phyloP scores from a whole-genome alignment of 1,140 invertebrate species.

The Aphelinus certus region DNA sequence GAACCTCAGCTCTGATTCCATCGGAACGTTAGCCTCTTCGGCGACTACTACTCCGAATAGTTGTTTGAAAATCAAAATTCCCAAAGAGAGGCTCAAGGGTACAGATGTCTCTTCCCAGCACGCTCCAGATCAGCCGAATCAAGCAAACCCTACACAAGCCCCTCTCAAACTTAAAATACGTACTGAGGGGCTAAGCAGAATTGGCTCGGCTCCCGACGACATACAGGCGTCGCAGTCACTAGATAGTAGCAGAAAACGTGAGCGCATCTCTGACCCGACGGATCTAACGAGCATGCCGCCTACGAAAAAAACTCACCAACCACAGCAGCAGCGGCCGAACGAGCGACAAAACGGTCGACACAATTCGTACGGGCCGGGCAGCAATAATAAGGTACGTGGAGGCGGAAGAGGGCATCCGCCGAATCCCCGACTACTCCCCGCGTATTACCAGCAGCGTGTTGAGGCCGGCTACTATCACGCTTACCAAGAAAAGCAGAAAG shows the following conservation, averaged over 20 bases:
- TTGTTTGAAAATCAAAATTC: slow-evolving; percentile 73
- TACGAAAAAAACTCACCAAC: slow-evolving; percentile 47
- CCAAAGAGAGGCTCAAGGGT: slow-evolving; percentile 69
- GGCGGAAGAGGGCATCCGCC: slow-evolving; percentile 52
- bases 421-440: slow-evolving; percentile 40
- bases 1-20: slow-evolving; percentile 52
- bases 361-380: slow-evolving; percentile 55
- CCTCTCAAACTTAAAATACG: slow-evolving; percentile 69
- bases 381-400: slow-evolving; percentile 68
- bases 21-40: slow-evolving; percentile 26
- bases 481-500: slow-evolving; percentile 33
- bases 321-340: slow-evolving; percentile 35
- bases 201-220: slow-evolving; percentile 41
- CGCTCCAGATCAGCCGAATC: slow-evolving; percentile 47
- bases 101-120: slow-evolving; percentile 45
- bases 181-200: slow-evolving; percentile 62
- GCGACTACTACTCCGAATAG: slow-evolving; percentile 28
- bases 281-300: slow-evolving; percentile 36
- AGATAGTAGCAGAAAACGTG: slow-evolving; percentile 52
- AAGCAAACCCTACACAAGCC: slow-evolving; percentile 47
- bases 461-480: slow-evolving; percentile 30
- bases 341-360: slow-evolving; percentile 59
- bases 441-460: slow-evolving; percentile 48
- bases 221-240: slow-evolving; percentile 10
- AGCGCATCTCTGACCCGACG: slow-evolving; percentile 42